Evolutionary conservation across 1,140 invertebrate species (phyloP).

Genomic region (Diploscapter pachys): DNA sequence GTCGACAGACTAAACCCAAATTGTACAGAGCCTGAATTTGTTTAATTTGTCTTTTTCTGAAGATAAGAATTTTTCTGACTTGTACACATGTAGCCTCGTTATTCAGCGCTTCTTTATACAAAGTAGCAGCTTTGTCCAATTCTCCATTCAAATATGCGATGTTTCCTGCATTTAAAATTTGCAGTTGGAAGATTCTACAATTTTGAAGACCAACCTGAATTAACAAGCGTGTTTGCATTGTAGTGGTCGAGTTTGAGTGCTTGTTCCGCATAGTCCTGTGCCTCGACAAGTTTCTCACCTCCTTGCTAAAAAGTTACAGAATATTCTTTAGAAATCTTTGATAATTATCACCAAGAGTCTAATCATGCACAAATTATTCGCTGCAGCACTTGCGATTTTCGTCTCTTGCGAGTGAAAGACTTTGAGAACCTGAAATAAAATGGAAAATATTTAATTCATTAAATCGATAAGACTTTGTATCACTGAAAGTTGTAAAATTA

Average conservation of each 20-base stretch:
- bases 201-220: slow-evolving; percentile 59
- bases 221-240: slow-evolving; percentile 79
- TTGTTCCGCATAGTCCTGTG: slow-evolving; percentile 75
- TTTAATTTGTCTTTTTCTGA: slow-evolving; percentile 6
- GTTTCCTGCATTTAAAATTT: slow-evolving; percentile 68
- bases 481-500: too few relatives aligned
- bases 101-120: slow-evolving; percentile 64
- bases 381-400: slow-evolving; percentile 76
- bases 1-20: slow-evolving; percentile 66
- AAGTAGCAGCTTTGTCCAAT: slow-evolving; percentile 72
- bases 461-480: too few relatives aligned
- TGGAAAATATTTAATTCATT: too few relatives aligned
- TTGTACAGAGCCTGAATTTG: slow-evolving; percentile 84
- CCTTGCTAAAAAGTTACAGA: slow-evolving; percentile 42
- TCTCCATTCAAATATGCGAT: slow-evolving; percentile 74
- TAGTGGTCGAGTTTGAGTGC: slow-evolving; percentile 75
- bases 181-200: too few relatives aligned
- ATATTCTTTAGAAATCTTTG: slow-evolving; percentile 7
- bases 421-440: slow-evolving; percentile 68
- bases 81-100: slow-evolving; percentile 28
- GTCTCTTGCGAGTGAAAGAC: slow-evolving; percentile 80
- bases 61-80: too few relatives aligned
- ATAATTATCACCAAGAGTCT: slow-evolving; percentile 71
- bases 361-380: slow-evolving; percentile 85
- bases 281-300: slow-evolving; percentile 73